Evolutionary conservation across 2,113 vertebrate genomes (phyloP).

Genomic region (Notiomystis cincta): DNA sequence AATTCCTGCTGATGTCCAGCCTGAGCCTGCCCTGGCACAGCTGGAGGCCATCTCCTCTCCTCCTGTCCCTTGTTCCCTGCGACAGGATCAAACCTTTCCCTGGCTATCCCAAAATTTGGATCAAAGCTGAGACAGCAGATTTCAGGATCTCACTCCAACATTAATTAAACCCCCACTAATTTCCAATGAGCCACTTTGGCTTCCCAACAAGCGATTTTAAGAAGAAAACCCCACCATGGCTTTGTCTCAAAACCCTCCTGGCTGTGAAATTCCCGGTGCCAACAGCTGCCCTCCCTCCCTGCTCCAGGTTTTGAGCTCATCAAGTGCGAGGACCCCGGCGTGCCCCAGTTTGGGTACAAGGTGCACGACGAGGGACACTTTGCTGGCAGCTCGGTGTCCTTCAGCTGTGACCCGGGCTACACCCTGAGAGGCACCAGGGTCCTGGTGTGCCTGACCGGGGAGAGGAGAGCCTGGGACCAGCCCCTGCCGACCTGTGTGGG

Average conservation of each 20-base stretch:
- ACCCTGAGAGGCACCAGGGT: constrained; percentile 81
- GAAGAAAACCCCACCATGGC: rapidly evolving
- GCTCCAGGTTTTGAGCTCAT: constrained; percentile 92
- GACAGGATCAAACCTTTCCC: background rate
- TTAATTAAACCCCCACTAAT: background rate
- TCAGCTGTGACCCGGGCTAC: constrained; percentile 92
- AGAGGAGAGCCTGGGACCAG: constrained; percentile 91
- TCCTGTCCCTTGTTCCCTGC: background rate
- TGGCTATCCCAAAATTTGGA: background rate
- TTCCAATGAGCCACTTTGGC: background rate
- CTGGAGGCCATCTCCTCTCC: rapidly evolving
- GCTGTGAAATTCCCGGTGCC: background rate
- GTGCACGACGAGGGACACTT: constrained; percentile 94
- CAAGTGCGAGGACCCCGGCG: constrained; percentile 92
- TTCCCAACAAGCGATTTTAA: background rate
- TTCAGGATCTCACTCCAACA: background rate
- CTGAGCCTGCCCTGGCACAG: background rate
- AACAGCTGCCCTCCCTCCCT: background rate
- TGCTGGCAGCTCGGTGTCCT: constrained; percentile 90
- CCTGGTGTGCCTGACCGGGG: constrained; percentile 88
- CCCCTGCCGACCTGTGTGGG: constrained; percentile 90
- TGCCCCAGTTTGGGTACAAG: constrained; percentile 92
- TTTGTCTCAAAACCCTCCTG: background rate
- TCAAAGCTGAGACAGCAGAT: background rate
- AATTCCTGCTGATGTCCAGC: background rate